Evolutionary conservation across 2,797 vertebrate genomes (phyloP).

Genomic region (Coendou prehensilis): DNA sequence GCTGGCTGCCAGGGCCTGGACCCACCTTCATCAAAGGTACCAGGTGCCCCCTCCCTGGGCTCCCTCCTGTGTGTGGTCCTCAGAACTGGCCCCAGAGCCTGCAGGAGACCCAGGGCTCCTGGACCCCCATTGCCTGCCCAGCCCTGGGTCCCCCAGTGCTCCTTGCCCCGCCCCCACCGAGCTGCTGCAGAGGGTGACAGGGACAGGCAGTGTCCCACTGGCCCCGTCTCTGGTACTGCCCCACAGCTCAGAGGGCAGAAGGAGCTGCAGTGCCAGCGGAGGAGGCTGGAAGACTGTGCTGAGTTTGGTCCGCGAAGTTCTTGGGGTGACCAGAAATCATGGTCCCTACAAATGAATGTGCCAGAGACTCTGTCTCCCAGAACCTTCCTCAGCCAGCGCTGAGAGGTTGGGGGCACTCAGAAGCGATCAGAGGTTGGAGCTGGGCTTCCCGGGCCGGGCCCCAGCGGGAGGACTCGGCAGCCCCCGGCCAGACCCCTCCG

Average conservation of each 20-base stretch:
- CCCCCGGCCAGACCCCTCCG: background rate
- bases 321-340: slow-evolving; percentile 12
- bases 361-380: slow-evolving; percentile 51
- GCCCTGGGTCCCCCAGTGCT: background rate
- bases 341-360: slow-evolving; percentile 14
- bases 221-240: background rate
- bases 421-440: too few species aligned
- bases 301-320: background rate
- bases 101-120: background rate
- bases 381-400: slow-evolving; percentile 52
- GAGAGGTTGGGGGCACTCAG: background rate
- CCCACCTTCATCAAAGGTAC: too few species aligned
- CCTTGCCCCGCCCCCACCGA: background rate
- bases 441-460: too few species aligned
- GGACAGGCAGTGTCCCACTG: too few species aligned
- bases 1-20: too few species aligned
- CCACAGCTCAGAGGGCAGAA: too few species aligned
- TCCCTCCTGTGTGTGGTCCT: background rate
- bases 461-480: too few species aligned
- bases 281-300: background rate
- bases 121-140: background rate
- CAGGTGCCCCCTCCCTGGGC: background rate
- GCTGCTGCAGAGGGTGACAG: too few species aligned
- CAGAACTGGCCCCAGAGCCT: background rate
- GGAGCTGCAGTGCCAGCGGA: background rate